Evolutionary conservation across 1,140 invertebrate genomes (phyloP), one percentile per base, ranked within the genome.

Genomic region (Tetraneura akinire): DNA sequence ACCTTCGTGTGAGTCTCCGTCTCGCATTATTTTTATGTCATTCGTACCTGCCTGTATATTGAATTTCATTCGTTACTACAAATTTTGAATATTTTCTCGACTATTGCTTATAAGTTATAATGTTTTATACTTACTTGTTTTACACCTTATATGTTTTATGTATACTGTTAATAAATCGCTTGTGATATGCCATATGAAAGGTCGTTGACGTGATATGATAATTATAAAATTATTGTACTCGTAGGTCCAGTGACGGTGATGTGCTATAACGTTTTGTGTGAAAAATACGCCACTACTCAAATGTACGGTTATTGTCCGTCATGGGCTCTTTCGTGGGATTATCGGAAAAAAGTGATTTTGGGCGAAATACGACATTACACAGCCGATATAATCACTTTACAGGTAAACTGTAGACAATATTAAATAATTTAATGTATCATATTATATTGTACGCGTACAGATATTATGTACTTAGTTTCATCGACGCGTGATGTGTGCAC

Each of bases 211-310:
- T n/a, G n/a, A n/a, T n/a, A n/a, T n/a, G n/a, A n/a, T n/a, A n/a
- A n/a, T n/a, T n/a, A n/a, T n/a, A n/a, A n/a, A n/a, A n/a, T n/a
- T n/a, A n/a, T n/a, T n/a, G n/a, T n/a, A n/a, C n/a, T n/a, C 85
- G 3, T 87, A 95, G 94, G 94, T 89, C 94, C 96, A 85, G 97
- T 99, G 88, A 98, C 97, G 73, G 96, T 99, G 81, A 98, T 99
- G 94, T 99, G 97, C 87, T 99, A 99, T 89, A 99, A 99, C 88
- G 96, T 99, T 76, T 89, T 99, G 80, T 98, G 98, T 88, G 97
- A 98, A 87, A 98, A 99, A 87, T 99, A 98, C 85, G 97, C 97
- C 32, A 99, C 97, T 21, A 87, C 96, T 83, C 95, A 96, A 86
- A 96, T 97, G 92, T 98, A 99, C 87, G 96, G 95, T 81, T 98